These are phyloP conservation scores for Rotaria sp. DNA, from an alignment of 2,888 invertebrate species.

Conservation along the genomic window DNA sequence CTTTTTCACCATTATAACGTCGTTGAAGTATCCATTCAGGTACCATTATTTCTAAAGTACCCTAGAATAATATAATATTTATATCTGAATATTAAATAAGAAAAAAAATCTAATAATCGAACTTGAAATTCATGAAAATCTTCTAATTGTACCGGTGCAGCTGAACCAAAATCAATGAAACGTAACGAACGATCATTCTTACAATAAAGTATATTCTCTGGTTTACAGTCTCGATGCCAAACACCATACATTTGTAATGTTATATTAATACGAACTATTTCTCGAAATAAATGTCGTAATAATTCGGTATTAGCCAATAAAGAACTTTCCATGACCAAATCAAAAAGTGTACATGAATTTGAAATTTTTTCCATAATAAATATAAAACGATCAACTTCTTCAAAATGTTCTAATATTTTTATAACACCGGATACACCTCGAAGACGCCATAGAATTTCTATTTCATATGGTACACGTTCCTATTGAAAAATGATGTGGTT, in stretches of 20 bases:
- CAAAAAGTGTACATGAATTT: conserved; percentile 3
- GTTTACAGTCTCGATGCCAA: conserved; percentile 28
- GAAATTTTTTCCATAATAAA: conserved; percentile 5
- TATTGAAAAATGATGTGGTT: not conserved
- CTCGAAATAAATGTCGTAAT: not conserved
- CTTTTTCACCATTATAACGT: conserved; percentile 24
- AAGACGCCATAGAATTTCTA: conserved; percentile 16
- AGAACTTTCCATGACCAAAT: not conserved
- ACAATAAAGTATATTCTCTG: conserved; percentile 26
- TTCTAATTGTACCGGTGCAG: not conserved
- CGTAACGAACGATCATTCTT: conserved; percentile 28
- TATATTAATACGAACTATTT: conserved; percentile 21
- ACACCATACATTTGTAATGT: conserved; percentile 27
- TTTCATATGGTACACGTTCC: conserved; percentile 30
- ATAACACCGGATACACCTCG: conserved; percentile 19
- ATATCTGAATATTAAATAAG: not conserved
- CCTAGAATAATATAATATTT: not conserved
- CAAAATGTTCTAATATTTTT: conserved; percentile 27
- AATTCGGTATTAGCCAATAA: not conserved
- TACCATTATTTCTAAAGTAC: conserved; percentile 29
- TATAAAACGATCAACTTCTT: conserved; percentile 11
- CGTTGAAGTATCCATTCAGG: conserved; percentile 25
- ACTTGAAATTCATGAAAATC: conserved; percentile 29
- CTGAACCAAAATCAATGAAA: conserved; percentile 23
- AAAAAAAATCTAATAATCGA: not conserved